phyloP scores from a whole-genome alignment of 2,113 vertebrate species.

The Nothobranchius furzeri region DNA sequence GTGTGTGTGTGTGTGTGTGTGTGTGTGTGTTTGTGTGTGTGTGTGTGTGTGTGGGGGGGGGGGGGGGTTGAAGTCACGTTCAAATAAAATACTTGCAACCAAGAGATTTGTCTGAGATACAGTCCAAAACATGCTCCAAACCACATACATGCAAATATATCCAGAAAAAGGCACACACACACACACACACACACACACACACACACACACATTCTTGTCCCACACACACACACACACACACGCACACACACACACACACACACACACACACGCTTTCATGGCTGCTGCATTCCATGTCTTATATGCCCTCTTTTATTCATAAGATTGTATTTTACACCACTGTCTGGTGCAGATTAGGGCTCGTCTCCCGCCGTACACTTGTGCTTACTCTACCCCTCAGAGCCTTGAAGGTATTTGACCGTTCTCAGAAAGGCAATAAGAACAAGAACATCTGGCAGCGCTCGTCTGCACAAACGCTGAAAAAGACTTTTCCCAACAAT shows the following conservation, averaged over 20 bases:
- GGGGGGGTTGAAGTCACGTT: too few relatives aligned
- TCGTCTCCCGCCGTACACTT: slow-evolving; percentile 69
- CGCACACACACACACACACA: too few relatives aligned
- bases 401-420: slow-evolving; percentile 69
- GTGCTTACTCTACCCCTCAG: slow-evolving; percentile 77
- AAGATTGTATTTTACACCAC: slow-evolving; percentile 77
- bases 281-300: slow-evolving; percentile 74
- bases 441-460: slow-evolving; percentile 72
- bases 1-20: too few relatives aligned
- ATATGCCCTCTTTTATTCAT: slow-evolving; percentile 76
- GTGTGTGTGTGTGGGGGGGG: too few relatives aligned
- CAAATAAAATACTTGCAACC: too few relatives aligned
- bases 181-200: slow-evolving; percentile 2
- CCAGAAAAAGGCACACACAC: slow-evolving; percentile 23
- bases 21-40: too few relatives aligned
- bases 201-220: too few relatives aligned
- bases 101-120: too few relatives aligned
- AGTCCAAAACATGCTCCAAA: not conserved
- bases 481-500: slow-evolving; percentile 51
- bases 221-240: slow-evolving; percentile 7
- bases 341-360: slow-evolving; percentile 75
- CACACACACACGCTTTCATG: slow-evolving; percentile 35
- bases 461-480: slow-evolving; percentile 57
- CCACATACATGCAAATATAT: slow-evolving; percentile 6
- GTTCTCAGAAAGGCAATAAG: slow-evolving; percentile 67